A percentile compares a stretch with the other conserved stretches of the same genome.
These are phyloP conservation scores for Elymnias hypermnestra DNA, from an alignment of 1,140 invertebrate genomes.

Conservation along the genomic window DNA sequence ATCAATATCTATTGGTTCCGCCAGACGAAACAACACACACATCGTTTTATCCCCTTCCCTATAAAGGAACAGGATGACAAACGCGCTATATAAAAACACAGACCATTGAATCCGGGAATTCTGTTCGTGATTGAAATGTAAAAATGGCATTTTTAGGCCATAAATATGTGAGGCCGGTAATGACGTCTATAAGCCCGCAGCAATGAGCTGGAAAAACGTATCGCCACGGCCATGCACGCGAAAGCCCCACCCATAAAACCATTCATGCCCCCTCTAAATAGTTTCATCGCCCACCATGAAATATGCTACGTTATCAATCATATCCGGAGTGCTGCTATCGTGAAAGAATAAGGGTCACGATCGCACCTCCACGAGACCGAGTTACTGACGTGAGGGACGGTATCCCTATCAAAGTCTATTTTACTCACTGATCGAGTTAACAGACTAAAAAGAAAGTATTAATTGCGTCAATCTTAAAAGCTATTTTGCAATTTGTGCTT, in stretches of 20 bases:
- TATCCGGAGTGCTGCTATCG: slow-evolving; percentile 31
- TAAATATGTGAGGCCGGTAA: slow-evolving; percentile 63
- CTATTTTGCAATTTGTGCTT: too few species aligned
- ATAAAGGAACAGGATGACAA: slow-evolving; percentile 9
- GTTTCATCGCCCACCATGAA: slow-evolving; percentile 50
- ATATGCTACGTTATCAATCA: slow-evolving; percentile 59
- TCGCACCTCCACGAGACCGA: neutral
- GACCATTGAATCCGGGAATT: slow-evolving; percentile 36
- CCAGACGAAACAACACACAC: neutral
- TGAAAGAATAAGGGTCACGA: slow-evolving; percentile 39
- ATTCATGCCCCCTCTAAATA: slow-evolving; percentile 36
- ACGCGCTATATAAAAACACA: slow-evolving; percentile 26
- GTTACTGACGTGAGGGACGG: too few species aligned
- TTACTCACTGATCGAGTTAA: too few species aligned
- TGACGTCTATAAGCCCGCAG: slow-evolving; percentile 55
- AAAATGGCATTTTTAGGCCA: slow-evolving; percentile 43
- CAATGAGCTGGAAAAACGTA: slow-evolving; percentile 65
- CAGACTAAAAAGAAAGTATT: too few species aligned
- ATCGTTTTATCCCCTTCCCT: neutral
- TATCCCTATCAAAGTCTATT: too few species aligned
- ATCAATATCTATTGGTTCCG: neutral
- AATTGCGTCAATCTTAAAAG: too few species aligned
- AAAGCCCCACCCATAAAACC: slow-evolving; percentile 26
- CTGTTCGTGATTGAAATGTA: slow-evolving; percentile 57
- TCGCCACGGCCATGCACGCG: slow-evolving; percentile 41